A percentile compares a stretch with the other conserved stretches of the same genome.
These are phyloP conservation scores for Caligus rogercresseyi DNA, from an alignment of 1,140 invertebrate species.

Conservation along the genomic window DNA sequence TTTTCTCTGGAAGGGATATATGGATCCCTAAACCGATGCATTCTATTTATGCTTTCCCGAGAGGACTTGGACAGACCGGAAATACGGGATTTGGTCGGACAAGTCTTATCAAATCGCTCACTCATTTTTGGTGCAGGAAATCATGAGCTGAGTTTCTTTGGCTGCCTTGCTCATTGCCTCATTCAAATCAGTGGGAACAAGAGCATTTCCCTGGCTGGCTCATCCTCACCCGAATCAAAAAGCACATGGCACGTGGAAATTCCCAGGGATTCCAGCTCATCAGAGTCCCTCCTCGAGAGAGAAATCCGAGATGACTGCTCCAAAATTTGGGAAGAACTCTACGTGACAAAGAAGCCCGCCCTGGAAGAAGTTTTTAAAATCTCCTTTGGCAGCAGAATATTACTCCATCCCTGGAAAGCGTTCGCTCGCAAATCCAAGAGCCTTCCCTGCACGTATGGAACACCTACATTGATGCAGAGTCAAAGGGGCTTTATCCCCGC, in stretches of 20 bases:
- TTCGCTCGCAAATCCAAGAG: constrained; percentile 67
- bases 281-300: constrained; percentile 44
- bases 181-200: constrained; percentile 77
- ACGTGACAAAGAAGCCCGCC: constrained; percentile 85
- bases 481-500: constrained; percentile 51
- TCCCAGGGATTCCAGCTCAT: constrained; percentile 28
- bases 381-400: constrained; percentile 47
- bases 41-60: constrained; percentile 77
- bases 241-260: constrained; percentile 73
- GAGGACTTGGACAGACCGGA: constrained; percentile 30
- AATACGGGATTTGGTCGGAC: constrained; percentile 45
- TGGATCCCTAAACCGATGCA: constrained; percentile 79
- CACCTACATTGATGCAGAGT: constrained; percentile 69
- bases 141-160: constrained; percentile 84
- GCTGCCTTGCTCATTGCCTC: constrained; percentile 85
- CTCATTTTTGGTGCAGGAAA: constrained; percentile 84
- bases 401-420: constrained; percentile 53
- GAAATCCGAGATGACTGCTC: constrained; percentile 64
- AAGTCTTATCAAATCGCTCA: constrained; percentile 57
- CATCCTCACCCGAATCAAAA: constrained; percentile 40
- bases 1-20: constrained; percentile 55
- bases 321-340: constrained; percentile 91
- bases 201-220: constrained; percentile 49
- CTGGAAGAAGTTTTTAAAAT: constrained; percentile 83
- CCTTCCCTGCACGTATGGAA: constrained; percentile 69